A percentile compares a stretch with the other conserved stretches of the same genome.
These are phyloP conservation scores for Prosapia bicincta DNA, from an alignment of 2,888 invertebrate species.

Conservation along the genomic window DNA sequence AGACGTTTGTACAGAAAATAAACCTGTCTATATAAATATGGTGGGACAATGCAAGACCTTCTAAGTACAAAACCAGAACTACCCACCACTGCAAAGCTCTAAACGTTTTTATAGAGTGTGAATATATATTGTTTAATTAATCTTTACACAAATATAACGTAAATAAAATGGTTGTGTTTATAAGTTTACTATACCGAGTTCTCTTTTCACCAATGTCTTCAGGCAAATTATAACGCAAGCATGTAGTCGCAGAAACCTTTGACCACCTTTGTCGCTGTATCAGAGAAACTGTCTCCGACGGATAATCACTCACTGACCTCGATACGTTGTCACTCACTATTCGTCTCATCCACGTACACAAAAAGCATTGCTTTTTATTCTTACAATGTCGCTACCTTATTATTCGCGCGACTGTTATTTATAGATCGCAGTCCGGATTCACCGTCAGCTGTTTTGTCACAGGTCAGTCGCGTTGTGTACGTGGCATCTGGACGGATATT, in stretches of 20 bases:
- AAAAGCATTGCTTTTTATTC: background rate
- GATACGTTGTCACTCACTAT: background rate
- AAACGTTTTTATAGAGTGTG: too few relatives aligned
- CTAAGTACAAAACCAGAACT: too few relatives aligned
- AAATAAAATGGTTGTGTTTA: too few relatives aligned
- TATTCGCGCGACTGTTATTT: background rate
- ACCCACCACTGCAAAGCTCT: too few relatives aligned
- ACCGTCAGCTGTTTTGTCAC: background rate
- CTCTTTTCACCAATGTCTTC: too few relatives aligned
- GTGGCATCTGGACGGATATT: too few relatives aligned
- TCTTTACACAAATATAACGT: too few relatives aligned
- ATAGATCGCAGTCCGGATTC: background rate
- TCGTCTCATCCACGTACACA: background rate
- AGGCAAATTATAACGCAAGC: background rate
- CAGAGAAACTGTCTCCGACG: background rate
- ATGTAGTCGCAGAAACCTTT: background rate
- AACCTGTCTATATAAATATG: too few relatives aligned
- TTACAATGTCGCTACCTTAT: background rate
- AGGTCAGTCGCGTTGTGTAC: background rate
- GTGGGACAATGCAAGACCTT: too few relatives aligned
- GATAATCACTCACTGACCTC: background rate
- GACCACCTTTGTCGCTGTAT: background rate
- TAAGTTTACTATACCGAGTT: too few relatives aligned
- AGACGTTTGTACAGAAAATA: too few relatives aligned
- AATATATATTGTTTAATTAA: too few relatives aligned